Base-by-base conservation (phyloP, 2,797 vertebrate species). In the Sebastes matsubarae region DNA sequence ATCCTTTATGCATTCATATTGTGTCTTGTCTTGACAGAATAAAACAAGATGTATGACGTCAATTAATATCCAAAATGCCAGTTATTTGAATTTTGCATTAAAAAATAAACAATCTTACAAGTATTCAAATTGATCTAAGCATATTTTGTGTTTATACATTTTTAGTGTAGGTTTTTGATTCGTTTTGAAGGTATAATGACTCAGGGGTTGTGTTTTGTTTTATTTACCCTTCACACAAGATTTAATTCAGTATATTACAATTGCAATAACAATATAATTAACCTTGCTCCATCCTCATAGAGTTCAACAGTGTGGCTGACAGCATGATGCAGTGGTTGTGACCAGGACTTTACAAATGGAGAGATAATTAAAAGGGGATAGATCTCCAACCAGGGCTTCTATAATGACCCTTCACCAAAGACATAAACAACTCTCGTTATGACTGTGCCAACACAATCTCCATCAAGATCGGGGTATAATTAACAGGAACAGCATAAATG, bases 281-380 rank as follows among this genome's bases (percentile, higher is more conserved):
- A 88, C 84, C 81, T 88, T 83, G 52, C 70, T 75, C 63, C 24
- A 82, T 87, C 85, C 60, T 79, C 77, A 77, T 73, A 72, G 75
- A 80, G 70, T 77, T 89, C 74, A 89, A 79, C 80, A 82, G 79
- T 72, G 61, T 46, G 36, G 59, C 75, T 82, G 83, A 75, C 74
- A 88, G 54, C 54, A 66, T 80, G 70, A 87, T 87, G 64, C 79
- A 88, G 68, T 73, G 69, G 63, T 63, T 78, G 58, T 87, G 87
- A 84, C 83, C 60, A 34, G 77, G 71, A 77, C 77, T 74, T 80
- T 75, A 86, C 82, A 88, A 90, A 88, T 87, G 68, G 67, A 69
- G 64, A 84, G 65, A 85, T 89, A 84, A 92, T 91, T 92, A 88
- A 91, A 89, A 88, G 66, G 66, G 82, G 78, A 88, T 88, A 85